Conservation (phyloP, 2,797 vertebrate species). For the Nyctibius grandis region DNA sequence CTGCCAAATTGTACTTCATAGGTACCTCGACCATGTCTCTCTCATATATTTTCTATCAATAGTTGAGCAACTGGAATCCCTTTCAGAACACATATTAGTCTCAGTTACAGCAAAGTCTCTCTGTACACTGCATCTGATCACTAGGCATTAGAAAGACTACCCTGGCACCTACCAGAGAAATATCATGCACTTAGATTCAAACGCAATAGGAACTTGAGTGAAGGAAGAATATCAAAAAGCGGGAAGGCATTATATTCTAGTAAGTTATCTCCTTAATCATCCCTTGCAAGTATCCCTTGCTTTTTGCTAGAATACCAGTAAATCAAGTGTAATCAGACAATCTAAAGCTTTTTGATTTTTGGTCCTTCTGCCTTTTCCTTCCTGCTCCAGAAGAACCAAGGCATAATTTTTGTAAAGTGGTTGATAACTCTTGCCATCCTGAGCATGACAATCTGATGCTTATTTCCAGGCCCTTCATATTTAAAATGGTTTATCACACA, state of each 20-base stretch:
- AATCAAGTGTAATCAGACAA: neutral
- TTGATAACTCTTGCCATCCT: neutral
- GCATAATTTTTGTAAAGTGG: neutral
- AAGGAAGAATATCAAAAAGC: neutral
- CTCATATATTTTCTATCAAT: neutral
- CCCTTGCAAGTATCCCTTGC: neutral
- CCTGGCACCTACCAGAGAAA: neutral
- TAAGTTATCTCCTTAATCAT: neutral
- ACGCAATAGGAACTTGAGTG: neutral
- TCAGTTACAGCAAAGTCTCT: neutral
- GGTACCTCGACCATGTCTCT: neutral
- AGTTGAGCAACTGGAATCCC: neutral
- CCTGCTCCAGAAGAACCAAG: neutral
- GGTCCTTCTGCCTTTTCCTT: neutral
- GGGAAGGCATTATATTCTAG: neutral
- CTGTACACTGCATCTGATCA: neutral
- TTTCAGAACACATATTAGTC: neutral
- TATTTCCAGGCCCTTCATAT: neutral
- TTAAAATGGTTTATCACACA: neutral
- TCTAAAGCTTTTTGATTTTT: neutral
- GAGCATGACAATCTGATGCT: neutral
- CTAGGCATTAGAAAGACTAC: neutral
- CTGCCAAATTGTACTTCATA: neutral
- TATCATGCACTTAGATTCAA: neutral
- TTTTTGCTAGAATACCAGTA: neutral